Evolutionary conservation across 2,888 invertebrate genomes (phyloP).

Genomic region (Meteorus cinctellus): DNA sequence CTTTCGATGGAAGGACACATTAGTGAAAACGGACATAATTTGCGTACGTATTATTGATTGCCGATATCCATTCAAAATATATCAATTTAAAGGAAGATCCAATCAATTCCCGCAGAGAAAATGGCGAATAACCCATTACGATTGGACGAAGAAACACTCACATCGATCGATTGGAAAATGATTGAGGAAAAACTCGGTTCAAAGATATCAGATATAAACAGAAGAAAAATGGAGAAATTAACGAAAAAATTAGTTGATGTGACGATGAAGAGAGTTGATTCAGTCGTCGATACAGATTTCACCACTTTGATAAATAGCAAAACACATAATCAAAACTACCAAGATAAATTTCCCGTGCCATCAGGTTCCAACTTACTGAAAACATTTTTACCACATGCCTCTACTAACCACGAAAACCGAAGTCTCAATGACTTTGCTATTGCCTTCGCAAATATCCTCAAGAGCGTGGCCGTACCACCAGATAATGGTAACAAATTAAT

Average conservation of each 20-base stretch:
- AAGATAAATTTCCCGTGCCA: background rate
- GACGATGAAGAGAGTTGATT: slow-evolving; percentile 47
- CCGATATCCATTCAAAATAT: background rate
- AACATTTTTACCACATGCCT: slow-evolving; percentile 42
- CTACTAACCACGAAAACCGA: slow-evolving; percentile 33
- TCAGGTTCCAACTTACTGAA: slow-evolving; percentile 19
- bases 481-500: slow-evolving; percentile 26
- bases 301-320: background rate
- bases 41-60: slow-evolving; percentile 19
- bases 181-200: slow-evolving; percentile 42
- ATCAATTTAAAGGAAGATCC: background rate
- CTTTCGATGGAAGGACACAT: slow-evolving; percentile 7
- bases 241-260: slow-evolving; percentile 48
- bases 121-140: background rate
- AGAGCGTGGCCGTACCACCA: slow-evolving; percentile 44
- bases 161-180: slow-evolving; percentile 45
- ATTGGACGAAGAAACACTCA: slow-evolving; percentile 39
- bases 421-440: slow-evolving; percentile 48
- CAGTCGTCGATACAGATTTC: slow-evolving; percentile 36
- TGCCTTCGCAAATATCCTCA: slow-evolving; percentile 50
- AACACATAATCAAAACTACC: background rate
- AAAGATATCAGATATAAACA: slow-evolving; percentile 42
- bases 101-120: slow-evolving; percentile 12
- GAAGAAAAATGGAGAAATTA: slow-evolving; percentile 46
- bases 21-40: slow-evolving; percentile 6